Evolutionary conservation across 2,113 vertebrate species (phyloP).

Genomic region (Tauraco erythrolophus): DNA sequence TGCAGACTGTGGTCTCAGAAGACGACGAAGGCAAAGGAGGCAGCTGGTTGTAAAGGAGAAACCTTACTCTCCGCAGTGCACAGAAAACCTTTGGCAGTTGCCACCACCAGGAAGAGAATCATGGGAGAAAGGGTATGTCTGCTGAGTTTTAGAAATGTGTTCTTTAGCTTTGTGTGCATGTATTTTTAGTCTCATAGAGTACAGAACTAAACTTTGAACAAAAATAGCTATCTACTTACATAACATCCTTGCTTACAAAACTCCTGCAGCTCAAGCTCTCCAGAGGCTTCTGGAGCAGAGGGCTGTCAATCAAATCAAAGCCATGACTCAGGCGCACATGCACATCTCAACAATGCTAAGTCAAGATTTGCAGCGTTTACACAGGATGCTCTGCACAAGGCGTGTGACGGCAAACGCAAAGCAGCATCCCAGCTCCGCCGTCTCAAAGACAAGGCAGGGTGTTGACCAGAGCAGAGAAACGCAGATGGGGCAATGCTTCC

Average conservation of each 20-base stretch:
- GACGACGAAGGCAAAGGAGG: background rate
- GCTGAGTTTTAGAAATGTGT: slow-evolving; percentile 46
- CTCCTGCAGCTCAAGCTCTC: slow-evolving; percentile 26
- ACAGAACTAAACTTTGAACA: slow-evolving; percentile 62
- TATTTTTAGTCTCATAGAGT: slow-evolving; percentile 68
- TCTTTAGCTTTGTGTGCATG: slow-evolving; percentile 64
- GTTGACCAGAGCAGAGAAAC: background rate
- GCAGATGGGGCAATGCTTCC: background rate
- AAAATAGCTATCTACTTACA: slow-evolving; percentile 74
- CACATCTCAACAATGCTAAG: background rate
- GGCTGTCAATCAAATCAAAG: background rate
- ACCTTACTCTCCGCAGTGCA: background rate
- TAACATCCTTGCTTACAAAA: slow-evolving; percentile 61
- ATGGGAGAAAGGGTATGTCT: slow-evolving; percentile 18
- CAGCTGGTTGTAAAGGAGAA: background rate
- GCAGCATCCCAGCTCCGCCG: background rate
- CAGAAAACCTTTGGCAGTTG: slow-evolving; percentile 37
- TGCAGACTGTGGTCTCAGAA: background rate
- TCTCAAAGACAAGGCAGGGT: background rate
- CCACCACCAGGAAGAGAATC: slow-evolving; percentile 32
- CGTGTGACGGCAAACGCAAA: fast-evolving
- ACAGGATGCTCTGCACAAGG: background rate
- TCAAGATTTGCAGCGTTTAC: background rate
- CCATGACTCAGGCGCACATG: background rate
- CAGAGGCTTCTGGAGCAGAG: background rate